Conservation (phyloP, 2,113 vertebrate species). For the Gambusia holbrooki region DNA sequence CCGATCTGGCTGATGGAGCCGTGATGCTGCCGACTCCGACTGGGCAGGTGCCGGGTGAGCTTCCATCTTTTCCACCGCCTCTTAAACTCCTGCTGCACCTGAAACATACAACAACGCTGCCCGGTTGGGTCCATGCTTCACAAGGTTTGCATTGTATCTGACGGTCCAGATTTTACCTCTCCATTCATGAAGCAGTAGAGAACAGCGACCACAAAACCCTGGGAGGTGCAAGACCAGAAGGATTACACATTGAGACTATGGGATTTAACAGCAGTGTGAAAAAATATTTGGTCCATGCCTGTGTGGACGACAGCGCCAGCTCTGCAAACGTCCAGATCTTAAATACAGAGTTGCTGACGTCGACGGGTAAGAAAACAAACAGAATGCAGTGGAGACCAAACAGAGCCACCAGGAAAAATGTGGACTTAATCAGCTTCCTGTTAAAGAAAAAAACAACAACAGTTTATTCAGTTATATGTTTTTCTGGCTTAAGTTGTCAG, state of each 20-base stretch:
- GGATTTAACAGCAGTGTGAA: neutral
- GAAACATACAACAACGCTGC: neutral
- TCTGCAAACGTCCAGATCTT: slow-evolving; percentile 88
- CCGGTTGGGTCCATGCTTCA: neutral
- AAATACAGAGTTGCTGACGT: slow-evolving; percentile 76
- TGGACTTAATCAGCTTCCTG: slow-evolving; percentile 93
- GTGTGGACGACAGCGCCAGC: slow-evolving; percentile 91
- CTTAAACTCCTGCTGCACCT: slow-evolving; percentile 80
- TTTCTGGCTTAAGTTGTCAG: no score
- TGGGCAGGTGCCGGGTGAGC: slow-evolving; percentile 62
- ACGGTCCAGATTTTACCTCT: slow-evolving; percentile 67
- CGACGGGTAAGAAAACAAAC: slow-evolving; percentile 89
- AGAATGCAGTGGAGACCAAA: slow-evolving; percentile 93
- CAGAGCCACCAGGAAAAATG: slow-evolving; percentile 91
- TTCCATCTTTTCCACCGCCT: slow-evolving; percentile 78
- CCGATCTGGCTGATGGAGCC: slow-evolving; percentile 77
- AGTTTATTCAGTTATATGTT: neutral
- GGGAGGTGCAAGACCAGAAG: neutral
- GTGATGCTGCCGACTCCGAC: slow-evolving; percentile 51
- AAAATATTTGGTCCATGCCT: slow-evolving; percentile 79
- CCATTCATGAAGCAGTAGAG: slow-evolving; percentile 82
- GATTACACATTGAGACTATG: neutral
- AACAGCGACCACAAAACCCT: slow-evolving; percentile 81
- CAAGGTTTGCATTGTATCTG: neutral
- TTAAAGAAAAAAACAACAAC: neutral